Conservation (phyloP, 2,797 vertebrate genomes). For the Synanceia verrucosa region DNA sequence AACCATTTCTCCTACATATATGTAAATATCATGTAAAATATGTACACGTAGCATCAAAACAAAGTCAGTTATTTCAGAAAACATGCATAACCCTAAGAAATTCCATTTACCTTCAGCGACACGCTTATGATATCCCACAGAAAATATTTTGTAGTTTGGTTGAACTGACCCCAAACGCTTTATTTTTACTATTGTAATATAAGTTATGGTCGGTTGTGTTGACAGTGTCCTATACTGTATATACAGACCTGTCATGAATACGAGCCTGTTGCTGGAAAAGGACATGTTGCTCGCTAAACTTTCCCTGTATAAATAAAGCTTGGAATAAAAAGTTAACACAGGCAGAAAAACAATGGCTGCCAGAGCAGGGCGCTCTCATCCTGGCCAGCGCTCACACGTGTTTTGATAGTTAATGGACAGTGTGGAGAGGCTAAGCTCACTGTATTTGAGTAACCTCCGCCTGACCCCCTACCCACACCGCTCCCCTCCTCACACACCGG, state of each 20-base stretch:
- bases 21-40: background rate
- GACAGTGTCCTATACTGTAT: conserved; percentile 7
- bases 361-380: conserved; percentile 69
- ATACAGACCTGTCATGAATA: conserved; percentile 1
- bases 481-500: conserved; percentile 38
- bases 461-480: conserved; percentile 66
- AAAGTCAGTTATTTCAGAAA: background rate
- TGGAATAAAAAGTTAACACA: conserved; percentile 42
- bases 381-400: conserved; percentile 65
- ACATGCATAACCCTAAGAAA: background rate
- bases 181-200: too few relatives aligned
- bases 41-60: background rate
- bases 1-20: background rate
- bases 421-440: conserved; percentile 76
- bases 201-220: background rate
- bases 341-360: conserved; percentile 70
- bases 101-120: background rate
- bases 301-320: conserved; percentile 53
- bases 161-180: background rate
- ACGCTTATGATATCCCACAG: background rate
- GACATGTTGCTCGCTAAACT: conserved; percentile 40
- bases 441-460: conserved; percentile 83
- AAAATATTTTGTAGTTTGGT: background rate
- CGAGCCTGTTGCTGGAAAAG: conserved; percentile 35
- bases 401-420: conserved; percentile 85